Conservation (phyloP, 2,888 invertebrate species). For the Eurois occulta region DNA sequence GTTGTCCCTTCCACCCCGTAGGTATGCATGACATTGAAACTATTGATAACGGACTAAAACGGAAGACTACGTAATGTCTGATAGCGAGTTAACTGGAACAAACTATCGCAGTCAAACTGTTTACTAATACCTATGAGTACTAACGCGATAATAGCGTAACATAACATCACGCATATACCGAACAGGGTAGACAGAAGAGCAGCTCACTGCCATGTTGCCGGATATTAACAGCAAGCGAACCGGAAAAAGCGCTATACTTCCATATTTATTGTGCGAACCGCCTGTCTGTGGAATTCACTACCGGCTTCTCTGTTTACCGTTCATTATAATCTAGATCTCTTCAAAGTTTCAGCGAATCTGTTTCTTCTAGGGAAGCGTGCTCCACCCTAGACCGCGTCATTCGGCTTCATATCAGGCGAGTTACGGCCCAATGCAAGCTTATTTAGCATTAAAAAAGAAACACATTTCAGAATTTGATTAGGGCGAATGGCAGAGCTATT, state of each 20-base stretch:
- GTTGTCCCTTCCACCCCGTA: no score
- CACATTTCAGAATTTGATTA: background rate
- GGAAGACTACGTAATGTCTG: constrained; percentile 45
- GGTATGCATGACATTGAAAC: constrained; percentile 52
- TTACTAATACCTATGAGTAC: background rate
- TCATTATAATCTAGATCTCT: no score
- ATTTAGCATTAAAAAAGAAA: no score
- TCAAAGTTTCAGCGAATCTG: no score
- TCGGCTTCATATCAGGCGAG: no score
- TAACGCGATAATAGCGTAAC: background rate
- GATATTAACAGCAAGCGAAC: background rate
- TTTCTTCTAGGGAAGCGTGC: no score
- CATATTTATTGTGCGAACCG: no score
- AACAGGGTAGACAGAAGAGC: background rate
- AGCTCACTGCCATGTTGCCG: background rate
- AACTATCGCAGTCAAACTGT: constrained; percentile 10
- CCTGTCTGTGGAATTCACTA: no score
- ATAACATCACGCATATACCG: background rate
- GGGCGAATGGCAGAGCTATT: background rate
- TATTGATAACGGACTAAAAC: constrained; percentile 42
- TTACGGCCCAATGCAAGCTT: no score
- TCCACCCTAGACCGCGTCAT: no score
- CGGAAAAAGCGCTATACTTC: background rate
- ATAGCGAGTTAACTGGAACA: constrained; percentile 36
- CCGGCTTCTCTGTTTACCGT: no score